Conservation (phyloP, 2,797 vertebrate species). For the Emydoidea blandingii region DNA sequence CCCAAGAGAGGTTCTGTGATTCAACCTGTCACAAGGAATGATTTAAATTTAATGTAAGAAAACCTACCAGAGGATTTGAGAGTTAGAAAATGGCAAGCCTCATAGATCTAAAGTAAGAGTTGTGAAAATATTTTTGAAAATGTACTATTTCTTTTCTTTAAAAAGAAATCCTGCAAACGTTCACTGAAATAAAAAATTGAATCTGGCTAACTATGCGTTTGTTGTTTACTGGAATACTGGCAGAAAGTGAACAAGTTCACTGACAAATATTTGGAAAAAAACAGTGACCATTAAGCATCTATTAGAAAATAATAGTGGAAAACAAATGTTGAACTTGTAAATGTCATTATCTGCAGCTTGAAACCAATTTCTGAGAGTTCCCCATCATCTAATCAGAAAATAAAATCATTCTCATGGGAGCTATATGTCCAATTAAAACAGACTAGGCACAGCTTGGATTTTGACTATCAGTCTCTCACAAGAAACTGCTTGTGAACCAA, state of each 20-base stretch:
- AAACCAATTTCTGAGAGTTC: background rate
- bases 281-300: background rate
- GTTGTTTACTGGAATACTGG: too few relatives aligned
- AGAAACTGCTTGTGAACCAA: background rate
- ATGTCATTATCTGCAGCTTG: background rate
- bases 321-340: background rate
- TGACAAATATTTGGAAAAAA: background rate
- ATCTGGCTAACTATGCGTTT: background rate
- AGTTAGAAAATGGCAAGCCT: accelerated
- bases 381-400: background rate
- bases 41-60: background rate
- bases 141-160: background rate
- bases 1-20: too few relatives aligned
- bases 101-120: background rate
- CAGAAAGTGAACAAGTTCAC: too few relatives aligned
- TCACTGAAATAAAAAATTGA: background rate
- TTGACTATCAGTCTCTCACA: background rate
- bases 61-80: background rate
- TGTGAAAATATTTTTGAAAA: background rate
- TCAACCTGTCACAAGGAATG: background rate
- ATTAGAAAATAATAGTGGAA: background rate
- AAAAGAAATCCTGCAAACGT: background rate
- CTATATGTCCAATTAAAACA: background rate
- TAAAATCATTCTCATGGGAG: background rate
- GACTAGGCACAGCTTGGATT: background rate